Evolutionary conservation across 2,113 vertebrate species (phyloP), one percentile per base, ranked within the genome.

Genomic region (Scomber colias): DNA sequence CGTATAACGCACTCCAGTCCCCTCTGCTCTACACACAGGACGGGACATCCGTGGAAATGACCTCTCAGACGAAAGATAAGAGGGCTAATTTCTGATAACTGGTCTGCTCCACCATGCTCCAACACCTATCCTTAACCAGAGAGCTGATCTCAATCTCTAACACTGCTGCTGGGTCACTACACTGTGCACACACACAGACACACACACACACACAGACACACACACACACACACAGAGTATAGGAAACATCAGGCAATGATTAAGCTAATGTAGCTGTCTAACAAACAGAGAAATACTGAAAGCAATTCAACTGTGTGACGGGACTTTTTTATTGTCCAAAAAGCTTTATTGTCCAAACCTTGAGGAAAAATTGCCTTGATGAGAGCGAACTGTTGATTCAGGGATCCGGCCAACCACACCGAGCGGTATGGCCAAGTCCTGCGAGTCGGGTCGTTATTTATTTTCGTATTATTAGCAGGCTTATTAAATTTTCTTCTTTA

Each of bases 301-400:
- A 84, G 63, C 80, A 50, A 67, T 84, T 89, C 82, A 80, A 77
- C 83, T 86, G 84, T 87, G 85, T 79, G 84, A 87, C 54, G 17
- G 85, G 74, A 83, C 88, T n/a, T 89, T 89, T 89, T 81, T 88
- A 85, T 78, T 88, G 75, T 86, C 78, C 84, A 90, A 85, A 27
- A 83, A 59, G 79, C 67, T 82, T 86, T 73, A 82, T 82, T 88
- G 85, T 92, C 81, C 78, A 87, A 85, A 88, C 74, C 78, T 81
- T 75, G 74, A 81, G 77, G 83, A 89, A 85, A 90, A 87, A 88
- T 53, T 21, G 75, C 71, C 74, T 68, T 75, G 80, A 82, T 87
- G 90, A 80, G 87, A 89, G 82, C 50, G n/a, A 79, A 84, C 71
- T 91, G 91, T 93, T 93, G 90, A 84, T 90, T 85, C 88, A 67